Conservation (phyloP, 1,140 invertebrate species). For the Cherax destructor region DNA sequence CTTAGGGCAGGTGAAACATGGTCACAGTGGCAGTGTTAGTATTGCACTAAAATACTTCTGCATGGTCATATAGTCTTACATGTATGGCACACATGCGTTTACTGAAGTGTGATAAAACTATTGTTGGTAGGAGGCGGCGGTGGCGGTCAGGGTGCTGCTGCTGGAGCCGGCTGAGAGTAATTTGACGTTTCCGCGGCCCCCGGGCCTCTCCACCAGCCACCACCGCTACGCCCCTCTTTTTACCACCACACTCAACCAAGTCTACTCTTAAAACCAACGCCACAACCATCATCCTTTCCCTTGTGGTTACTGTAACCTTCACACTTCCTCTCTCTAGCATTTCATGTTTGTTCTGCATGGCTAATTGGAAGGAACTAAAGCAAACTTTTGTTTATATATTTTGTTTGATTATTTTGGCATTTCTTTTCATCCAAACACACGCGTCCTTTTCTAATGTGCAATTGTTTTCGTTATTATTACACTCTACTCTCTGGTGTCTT, state of each 20-base stretch:
- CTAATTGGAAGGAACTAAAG: no score
- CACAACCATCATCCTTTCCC: no score
- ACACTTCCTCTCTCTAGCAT: no score
- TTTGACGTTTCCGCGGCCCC: slow-evolving; percentile 64
- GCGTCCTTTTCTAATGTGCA: no score
- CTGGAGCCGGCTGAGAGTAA: slow-evolving; percentile 65
- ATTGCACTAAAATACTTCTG: not conserved
- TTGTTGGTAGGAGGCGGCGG: slow-evolving; percentile 11
- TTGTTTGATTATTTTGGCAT: no score
- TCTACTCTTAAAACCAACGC: no score
- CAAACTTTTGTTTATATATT: no score
- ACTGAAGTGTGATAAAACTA: slow-evolving; percentile 6
- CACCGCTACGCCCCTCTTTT: not conserved
- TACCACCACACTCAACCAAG: not conserved
- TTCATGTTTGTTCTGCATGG: no score
- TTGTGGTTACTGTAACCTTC: no score
- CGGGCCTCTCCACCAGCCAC: slow-evolving; percentile 21
- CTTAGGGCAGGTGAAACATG: not conserved
- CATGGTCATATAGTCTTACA: not conserved
- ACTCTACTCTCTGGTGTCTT: no score
- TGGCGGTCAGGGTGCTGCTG: slow-evolving; percentile 33
- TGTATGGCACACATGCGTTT: not conserved
- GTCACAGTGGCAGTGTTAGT: not conserved
- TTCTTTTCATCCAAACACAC: no score
- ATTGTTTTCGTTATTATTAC: not conserved